A percentile compares a stretch with the other conserved stretches of the same genome.
phyloP scores from a whole-genome alignment of 1,140 invertebrate genomes.

The Lepeophtheirus salmonis region DNA sequence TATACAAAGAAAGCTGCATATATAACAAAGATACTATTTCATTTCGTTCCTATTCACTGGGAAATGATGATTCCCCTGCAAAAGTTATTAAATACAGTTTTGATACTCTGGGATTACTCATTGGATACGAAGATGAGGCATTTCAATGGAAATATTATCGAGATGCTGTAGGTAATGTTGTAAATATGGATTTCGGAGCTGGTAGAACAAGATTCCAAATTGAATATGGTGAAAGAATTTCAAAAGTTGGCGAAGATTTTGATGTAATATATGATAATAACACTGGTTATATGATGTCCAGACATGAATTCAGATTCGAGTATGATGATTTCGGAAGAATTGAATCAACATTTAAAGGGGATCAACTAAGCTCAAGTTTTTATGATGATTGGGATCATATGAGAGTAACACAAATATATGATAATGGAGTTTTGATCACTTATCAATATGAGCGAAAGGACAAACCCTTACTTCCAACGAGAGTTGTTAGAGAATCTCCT shows the following conservation, averaged over 20 bases:
- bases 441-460: neutral
- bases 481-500: neutral
- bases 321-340: neutral
- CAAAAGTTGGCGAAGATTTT: neutral
- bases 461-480: neutral
- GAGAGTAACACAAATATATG: neutral
- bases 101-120: neutral
- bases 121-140: neutral
- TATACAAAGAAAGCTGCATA: neutral
- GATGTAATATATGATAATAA: neutral
- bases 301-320: neutral
- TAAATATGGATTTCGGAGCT: neutral
- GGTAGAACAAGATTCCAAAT: neutral
- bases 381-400: neutral
- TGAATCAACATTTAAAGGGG: neutral
- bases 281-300: neutral
- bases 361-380: neutral
- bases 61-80: neutral
- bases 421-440: neutral
- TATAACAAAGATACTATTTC: neutral
- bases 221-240: neutral
- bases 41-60: neutral
- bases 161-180: neutral
- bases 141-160: neutral
- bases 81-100: neutral